A percentile compares a stretch with the other conserved stretches of the same genome.
Conservation (phyloP, 2,113 vertebrate species). For the Taxidea taxus region DNA sequence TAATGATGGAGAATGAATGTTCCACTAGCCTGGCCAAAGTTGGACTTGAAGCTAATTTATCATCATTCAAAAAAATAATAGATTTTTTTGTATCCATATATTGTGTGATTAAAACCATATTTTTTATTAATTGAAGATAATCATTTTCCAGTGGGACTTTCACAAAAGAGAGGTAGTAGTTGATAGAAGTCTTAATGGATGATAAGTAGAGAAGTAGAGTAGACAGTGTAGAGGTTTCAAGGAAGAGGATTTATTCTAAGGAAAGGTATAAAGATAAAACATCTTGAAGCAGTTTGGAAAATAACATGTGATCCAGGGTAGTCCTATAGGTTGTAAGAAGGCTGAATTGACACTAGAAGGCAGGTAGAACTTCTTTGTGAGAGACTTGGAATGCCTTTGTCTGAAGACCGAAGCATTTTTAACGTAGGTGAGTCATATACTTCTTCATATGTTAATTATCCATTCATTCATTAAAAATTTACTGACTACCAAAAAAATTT, state of each 20-base stretch:
- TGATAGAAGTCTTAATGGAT: background rate
- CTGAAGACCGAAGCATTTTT: background rate
- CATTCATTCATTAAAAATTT: background rate
- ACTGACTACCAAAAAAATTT: background rate
- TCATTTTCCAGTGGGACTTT: background rate
- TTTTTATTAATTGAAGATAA: background rate
- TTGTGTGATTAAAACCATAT: background rate
- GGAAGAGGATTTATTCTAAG: background rate
- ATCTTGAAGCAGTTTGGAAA: background rate
- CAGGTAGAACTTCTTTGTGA: background rate
- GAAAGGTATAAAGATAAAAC: background rate
- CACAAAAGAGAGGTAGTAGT: background rate
- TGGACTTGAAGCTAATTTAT: background rate
- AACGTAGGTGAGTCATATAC: background rate
- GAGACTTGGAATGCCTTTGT: background rate
- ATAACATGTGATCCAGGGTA: background rate
- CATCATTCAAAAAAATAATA: background rate
- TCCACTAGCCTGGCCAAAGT: background rate
- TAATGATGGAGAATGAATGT: background rate
- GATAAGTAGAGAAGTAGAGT: background rate
- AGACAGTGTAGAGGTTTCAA: background rate
- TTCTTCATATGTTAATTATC: background rate
- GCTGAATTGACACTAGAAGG: background rate
- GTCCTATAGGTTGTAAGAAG: background rate
- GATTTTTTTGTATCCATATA: background rate